A percentile compares a stretch with the other conserved stretches of the same genome.
Evolutionary conservation across 2,113 vertebrate genomes (phyloP).

Genomic region (Salvelinus alpinus): DNA sequence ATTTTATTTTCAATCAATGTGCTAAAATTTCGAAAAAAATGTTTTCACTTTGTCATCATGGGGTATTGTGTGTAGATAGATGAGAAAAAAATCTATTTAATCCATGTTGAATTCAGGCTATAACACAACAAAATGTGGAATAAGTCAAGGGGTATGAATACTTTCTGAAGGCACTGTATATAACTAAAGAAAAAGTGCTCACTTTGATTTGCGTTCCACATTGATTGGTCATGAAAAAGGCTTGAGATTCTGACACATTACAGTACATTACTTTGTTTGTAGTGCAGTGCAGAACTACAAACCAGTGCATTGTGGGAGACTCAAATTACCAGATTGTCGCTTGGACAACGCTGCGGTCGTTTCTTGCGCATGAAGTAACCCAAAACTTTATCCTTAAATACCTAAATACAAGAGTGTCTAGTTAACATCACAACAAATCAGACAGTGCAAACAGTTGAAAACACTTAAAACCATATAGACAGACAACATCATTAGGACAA

Average conservation of each 20-base stretch:
- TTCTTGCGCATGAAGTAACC: constrained; percentile 82
- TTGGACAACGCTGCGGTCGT: constrained; percentile 73
- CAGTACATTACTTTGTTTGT: constrained; percentile 14
- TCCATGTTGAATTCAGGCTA: too few species aligned
- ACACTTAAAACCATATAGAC: neutral
- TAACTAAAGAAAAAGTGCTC: constrained; percentile 15
- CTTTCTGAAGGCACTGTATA: neutral
- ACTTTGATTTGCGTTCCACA: constrained; percentile 13
- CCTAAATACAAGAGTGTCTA: constrained; percentile 70
- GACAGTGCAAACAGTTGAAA: neutral
- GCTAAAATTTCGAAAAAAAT: too few species aligned
- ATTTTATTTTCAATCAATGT: too few species aligned
- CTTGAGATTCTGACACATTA: constrained; percentile 29
- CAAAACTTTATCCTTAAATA: constrained; percentile 86
- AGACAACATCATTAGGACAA: too few species aligned
- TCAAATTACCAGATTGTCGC: constrained; percentile 84
- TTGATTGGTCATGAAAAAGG: constrained; percentile 32
- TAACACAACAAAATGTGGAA: too few species aligned
- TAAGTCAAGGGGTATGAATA: too few species aligned
- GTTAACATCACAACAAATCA: constrained; percentile 19
- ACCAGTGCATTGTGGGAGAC: constrained; percentile 27
- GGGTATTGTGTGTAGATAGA: too few species aligned
- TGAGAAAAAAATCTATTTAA: too few species aligned
- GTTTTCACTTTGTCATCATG: too few species aligned
- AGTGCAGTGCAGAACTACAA: constrained; percentile 11